Percentiles rank a stretch among this genome's conserved stretches.
phyloP scores from a whole-genome alignment of 2,888 invertebrate genomes.

The Cheilosia vernalis region DNA sequence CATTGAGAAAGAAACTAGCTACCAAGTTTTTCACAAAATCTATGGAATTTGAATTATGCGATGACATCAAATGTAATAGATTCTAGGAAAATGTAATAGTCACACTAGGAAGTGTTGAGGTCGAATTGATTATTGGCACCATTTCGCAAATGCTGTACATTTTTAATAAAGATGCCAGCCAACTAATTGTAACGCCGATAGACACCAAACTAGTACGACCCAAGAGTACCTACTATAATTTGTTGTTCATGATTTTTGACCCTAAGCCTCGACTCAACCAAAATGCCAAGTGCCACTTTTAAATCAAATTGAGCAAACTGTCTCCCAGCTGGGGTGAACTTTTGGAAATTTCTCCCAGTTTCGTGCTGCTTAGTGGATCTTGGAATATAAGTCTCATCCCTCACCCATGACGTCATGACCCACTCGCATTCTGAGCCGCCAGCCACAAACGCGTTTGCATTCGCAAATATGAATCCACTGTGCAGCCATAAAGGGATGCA shows the following conservation, averaged over 20 bases:
- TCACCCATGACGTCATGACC: slow-evolving; percentile 3
- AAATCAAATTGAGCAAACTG: neutral
- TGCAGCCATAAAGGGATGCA: slow-evolving; percentile 30
- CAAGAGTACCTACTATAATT: neutral
- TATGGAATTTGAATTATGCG: no score
- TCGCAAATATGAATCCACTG: slow-evolving; percentile 28
- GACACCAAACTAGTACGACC: no score
- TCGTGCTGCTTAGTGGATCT: neutral
- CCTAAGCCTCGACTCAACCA: neutral
- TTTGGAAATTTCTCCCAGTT: neutral
- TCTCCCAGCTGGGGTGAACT: neutral
- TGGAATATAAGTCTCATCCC: slow-evolving; percentile 7
- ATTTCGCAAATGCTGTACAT: no score
- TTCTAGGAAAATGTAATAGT: no score
- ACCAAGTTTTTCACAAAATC: no score
- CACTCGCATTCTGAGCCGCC: neutral
- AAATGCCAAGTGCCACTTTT: neutral
- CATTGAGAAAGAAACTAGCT: no score
- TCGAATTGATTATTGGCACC: no score
- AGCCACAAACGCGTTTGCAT: slow-evolving; percentile 9
- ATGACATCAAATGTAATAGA: no score
- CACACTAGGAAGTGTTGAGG: no score
- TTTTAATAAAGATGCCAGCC: no score
- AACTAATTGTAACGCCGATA: no score
- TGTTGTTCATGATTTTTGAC: neutral